These are phyloP conservation scores for Pogonognathellus flavescens DNA, from an alignment of 1,140 invertebrate species.

Conservation along the genomic window DNA sequence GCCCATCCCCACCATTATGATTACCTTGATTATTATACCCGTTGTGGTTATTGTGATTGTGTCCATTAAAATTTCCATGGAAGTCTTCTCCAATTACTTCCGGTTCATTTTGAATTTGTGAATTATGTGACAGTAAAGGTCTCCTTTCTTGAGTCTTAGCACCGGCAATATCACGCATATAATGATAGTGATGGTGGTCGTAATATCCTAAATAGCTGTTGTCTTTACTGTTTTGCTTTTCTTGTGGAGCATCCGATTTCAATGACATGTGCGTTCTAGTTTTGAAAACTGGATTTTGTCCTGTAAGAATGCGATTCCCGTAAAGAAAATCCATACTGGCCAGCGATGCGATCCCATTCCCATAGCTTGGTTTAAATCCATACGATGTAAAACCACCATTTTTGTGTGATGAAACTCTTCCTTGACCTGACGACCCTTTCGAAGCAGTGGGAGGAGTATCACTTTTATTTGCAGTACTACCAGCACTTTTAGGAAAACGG, in stretches of 20 bases:
- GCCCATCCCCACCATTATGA: background rate
- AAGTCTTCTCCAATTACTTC: background rate
- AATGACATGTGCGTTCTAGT: background rate
- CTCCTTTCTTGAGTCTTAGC: background rate
- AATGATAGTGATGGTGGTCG: constrained; percentile 19
- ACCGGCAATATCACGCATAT: background rate
- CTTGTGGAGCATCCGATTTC: background rate
- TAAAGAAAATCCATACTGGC: constrained; percentile 20
- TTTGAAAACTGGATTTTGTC: background rate
- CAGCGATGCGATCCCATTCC: background rate
- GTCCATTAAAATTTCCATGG: background rate
- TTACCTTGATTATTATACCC: background rate
- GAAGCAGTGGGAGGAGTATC: background rate
- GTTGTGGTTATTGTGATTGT: background rate
- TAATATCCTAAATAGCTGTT: constrained; percentile 14
- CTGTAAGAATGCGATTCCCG: background rate
- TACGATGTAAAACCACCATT: background rate
- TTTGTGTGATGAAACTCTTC: background rate
- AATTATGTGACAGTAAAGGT: background rate
- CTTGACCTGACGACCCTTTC: background rate
- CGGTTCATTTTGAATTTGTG: background rate
- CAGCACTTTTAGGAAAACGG: background rate
- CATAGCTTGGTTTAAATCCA: constrained; percentile 6
- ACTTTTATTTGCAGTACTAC: background rate
- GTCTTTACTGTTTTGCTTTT: background rate